These are phyloP conservation scores for Drosophila suboccidentalis DNA, from an alignment of 2,888 invertebrate genomes.

Conservation along the genomic window DNA sequence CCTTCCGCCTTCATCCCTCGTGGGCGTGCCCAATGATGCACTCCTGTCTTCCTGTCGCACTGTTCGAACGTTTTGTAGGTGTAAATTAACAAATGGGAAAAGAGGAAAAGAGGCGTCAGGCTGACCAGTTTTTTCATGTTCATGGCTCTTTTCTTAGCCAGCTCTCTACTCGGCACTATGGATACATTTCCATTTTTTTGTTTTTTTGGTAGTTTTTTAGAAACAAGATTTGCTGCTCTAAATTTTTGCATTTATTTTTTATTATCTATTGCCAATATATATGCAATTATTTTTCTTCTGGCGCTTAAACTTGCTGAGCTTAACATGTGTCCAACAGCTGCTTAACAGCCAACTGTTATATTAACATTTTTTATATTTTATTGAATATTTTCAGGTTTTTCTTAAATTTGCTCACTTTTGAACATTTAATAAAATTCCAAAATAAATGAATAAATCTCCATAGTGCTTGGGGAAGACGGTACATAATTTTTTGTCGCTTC, in stretches of 20 bases:
- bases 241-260: too few species aligned
- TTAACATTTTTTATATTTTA: too few species aligned
- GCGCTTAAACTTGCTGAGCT: too few species aligned
- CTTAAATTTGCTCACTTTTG: too few species aligned
- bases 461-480: constrained; percentile 32
- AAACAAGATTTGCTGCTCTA: too few species aligned
- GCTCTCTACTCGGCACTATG: constrained; percentile 17
- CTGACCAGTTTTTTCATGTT: constrained; percentile 10
- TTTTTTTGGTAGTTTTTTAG: background rate
- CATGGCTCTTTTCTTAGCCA: background rate
- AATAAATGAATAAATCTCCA: background rate
- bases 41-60: constrained; percentile 41
- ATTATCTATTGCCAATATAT: too few species aligned
- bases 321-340: too few species aligned
- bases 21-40: constrained; percentile 32
- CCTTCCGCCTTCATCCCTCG: background rate
- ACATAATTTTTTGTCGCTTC: constrained; percentile 74
- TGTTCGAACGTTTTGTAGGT: constrained; percentile 50
- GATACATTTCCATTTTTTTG: background rate
- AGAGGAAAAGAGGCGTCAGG: constrained; percentile 42
- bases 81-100: constrained; percentile 62
- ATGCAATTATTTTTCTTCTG: too few species aligned
- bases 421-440: too few species aligned
- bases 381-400: too few species aligned
- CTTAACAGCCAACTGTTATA: too few species aligned